Evolutionary conservation across 2,888 invertebrate species (phyloP), one percentile per base, ranked within the genome.

Genomic region (Dynastes hyllus): DNA sequence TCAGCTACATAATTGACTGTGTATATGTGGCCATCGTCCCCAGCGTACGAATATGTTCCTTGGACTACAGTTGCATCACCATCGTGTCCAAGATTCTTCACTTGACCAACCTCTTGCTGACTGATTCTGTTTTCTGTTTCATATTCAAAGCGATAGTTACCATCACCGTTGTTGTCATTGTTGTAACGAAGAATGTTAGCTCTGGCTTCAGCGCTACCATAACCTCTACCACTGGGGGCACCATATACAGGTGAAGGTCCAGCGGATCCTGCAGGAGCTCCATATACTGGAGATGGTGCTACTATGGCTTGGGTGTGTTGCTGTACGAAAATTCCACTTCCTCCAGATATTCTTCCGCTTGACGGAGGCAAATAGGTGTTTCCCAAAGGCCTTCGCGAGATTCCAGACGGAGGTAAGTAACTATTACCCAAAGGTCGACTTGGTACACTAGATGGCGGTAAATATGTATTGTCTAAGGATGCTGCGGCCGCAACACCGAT

Each of bases 131-230:
- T 91, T 69, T 87, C 89, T n/a, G 88, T 85, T 80, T 90, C 89
- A 81, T 90, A 91, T 81, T 91, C 91, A 88, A 77, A 85, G 82
- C 73, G 71, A 22, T 78, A 78, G 13, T 53, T 78, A 13, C 78
- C 78, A 32, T 70, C 51, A 1, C 78, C 78, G 13, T 73, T 63
- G 89, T 91, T 92, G 87, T 91, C 91, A 82, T 90, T 91, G 45
- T 91, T 90, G 78, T 91, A 86, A 71, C 91, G 89, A 77, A 92
- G 85, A 81, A 91, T 91, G 16, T 91, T 91, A 83, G 91, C 89
- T 4, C 91, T 90, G 85, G 91, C 90, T 40, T 91, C 90, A 22
- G 91, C 89, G 61, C 89, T 89, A 27, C 40, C 37, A 16, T 27
- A 27, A 13, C 27, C 61, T 13, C 45, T 75, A 45, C 45, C 27